Evolutionary conservation across 2,113 vertebrate genomes (phyloP).

Genomic region (Solea solea): DNA sequence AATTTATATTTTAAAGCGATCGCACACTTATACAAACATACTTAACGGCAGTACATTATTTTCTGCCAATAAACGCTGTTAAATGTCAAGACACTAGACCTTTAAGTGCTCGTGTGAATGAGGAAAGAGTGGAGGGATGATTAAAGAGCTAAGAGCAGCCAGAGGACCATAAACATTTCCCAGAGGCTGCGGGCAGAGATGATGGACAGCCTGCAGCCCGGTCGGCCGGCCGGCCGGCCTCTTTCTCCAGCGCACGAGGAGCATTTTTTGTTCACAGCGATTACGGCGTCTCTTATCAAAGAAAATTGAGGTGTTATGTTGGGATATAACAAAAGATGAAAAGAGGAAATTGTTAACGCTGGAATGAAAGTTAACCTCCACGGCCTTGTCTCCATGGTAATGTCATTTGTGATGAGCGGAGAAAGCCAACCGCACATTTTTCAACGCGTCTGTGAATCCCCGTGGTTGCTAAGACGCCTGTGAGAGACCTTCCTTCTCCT

Average conservation of each 20-base stretch:
- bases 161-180: constrained; percentile 52
- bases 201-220: constrained; percentile 44
- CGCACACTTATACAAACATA: too few relatives aligned
- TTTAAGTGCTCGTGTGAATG: constrained; percentile 26
- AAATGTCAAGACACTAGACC: too few relatives aligned
- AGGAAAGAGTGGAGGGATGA: constrained; percentile 25
- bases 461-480: constrained; percentile 4
- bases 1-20: too few relatives aligned
- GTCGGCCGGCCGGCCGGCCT: constrained; percentile 19
- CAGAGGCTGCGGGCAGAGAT: constrained; percentile 37
- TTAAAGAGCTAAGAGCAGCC: constrained; percentile 35
- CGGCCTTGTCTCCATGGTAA: constrained; percentile 18
- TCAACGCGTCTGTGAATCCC: constrained; percentile 2
- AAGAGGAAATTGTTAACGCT: constrained; percentile 25
- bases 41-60: too few relatives aligned
- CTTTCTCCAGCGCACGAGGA: constrained; percentile 29
- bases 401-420: constrained; percentile 18
- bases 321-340: constrained; percentile 48
- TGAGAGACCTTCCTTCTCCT: constrained; percentile 4
- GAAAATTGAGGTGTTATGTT: constrained; percentile 22
- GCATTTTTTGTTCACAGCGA: constrained; percentile 48
- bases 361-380: constrained; percentile 42
- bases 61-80: too few relatives aligned
- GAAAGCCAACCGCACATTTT: constrained; percentile 9
- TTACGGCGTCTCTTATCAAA: constrained; percentile 35